phyloP scores from a whole-genome alignment of 2,113 vertebrate genomes.

The Myanophis thanlyinensis region DNA sequence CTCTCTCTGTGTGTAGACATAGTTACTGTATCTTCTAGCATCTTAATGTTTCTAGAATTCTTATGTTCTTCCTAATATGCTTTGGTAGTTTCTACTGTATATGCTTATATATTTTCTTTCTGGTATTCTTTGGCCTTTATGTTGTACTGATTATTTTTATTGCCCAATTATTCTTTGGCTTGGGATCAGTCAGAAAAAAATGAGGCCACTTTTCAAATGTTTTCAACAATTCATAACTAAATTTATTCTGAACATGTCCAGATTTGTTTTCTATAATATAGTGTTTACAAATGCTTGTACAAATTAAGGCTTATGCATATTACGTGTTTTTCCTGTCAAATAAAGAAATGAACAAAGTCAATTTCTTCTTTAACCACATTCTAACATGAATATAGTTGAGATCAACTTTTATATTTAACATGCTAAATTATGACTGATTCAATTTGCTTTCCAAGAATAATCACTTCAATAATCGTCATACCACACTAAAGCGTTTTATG shows the following conservation, averaged over 20 bases:
- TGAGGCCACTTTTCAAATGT: neutral
- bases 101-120: neutral
- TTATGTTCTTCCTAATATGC: neutral
- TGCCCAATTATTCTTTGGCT: neutral
- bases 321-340: neutral
- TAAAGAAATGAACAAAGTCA: neutral
- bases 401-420: neutral
- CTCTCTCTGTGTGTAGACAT: neutral
- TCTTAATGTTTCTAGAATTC: neutral
- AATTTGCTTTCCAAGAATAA: conserved; percentile 48
- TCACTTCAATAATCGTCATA: conserved; percentile 35
- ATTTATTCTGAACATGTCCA: neutral
- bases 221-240: neutral
- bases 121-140: neutral
- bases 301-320: neutral
- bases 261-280: neutral
- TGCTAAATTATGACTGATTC: conserved; percentile 33
- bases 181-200: neutral
- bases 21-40: neutral
- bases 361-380: conserved; percentile 27
- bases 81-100: neutral
- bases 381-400: conserved; percentile 41
- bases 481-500: conserved; percentile 34
- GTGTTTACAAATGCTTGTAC: neutral
- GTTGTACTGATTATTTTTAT: neutral